A percentile compares a stretch with the other conserved stretches of the same genome.
Evolutionary conservation across 1,140 invertebrate species (phyloP).

Genomic region (Aphelinus certus): DNA sequence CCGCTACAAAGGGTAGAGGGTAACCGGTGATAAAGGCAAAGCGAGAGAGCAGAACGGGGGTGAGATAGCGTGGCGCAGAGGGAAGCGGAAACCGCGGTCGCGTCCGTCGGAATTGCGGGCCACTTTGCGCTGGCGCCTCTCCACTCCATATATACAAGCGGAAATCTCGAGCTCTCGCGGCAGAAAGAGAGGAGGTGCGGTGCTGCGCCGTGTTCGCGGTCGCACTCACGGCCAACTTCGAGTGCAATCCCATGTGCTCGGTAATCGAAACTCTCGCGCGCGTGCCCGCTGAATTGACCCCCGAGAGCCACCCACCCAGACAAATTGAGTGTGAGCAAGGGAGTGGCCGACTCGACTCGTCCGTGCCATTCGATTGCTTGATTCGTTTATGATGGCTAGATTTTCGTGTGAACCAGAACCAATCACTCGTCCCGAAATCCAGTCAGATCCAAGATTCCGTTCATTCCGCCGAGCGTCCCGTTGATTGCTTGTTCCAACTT

Average conservation of each 20-base stretch:
- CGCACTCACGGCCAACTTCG: constrained; percentile 23
- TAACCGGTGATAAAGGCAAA: too few species aligned
- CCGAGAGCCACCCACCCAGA: background rate
- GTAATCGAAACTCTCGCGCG: constrained; percentile 8
- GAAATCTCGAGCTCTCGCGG: constrained; percentile 28
- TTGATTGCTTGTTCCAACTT: too few species aligned
- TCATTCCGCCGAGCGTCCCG: too few species aligned
- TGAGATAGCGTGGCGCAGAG: background rate
- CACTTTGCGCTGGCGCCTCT: constrained; percentile 8
- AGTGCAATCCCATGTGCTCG: constrained; percentile 20
- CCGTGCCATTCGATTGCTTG: too few species aligned
- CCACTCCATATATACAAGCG: background rate
- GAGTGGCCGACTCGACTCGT: too few species aligned
- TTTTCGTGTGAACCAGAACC: too few species aligned
- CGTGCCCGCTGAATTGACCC: background rate
- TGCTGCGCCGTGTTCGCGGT: constrained; percentile 12
- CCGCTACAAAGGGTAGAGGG: too few species aligned
- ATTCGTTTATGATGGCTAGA: too few species aligned
- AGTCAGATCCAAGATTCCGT: too few species aligned
- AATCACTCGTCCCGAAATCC: too few species aligned
- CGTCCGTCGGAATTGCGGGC: constrained; percentile 21
- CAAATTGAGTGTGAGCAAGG: constrained; percentile 14
- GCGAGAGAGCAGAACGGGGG: too few species aligned
- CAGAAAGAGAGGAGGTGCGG: background rate
- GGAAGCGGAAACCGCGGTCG: constrained; percentile 15